Percentiles rank a stretch among this genome's conserved stretches.
Conservation (phyloP, 1,140 invertebrate species). For the Rhagoletis pomonella region DNA sequence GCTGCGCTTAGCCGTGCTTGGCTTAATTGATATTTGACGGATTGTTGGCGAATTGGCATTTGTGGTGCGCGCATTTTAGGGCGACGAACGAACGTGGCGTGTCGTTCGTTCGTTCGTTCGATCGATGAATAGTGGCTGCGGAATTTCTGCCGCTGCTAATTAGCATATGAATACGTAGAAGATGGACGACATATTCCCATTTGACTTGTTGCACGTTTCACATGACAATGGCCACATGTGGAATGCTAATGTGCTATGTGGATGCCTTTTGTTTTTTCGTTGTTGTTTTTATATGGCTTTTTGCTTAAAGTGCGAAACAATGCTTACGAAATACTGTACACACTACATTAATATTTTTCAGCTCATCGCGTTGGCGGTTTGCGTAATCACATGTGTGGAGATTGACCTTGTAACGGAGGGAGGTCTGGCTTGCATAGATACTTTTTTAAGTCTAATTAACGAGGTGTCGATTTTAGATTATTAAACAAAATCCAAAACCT, state of each 20-base stretch:
- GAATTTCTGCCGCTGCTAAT: constrained; percentile 30
- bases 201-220: constrained; percentile 48
- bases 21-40: constrained; percentile 22
- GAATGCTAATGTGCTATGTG: constrained; percentile 41
- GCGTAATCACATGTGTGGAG: neutral
- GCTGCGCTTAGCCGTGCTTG: neutral
- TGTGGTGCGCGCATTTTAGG: constrained; percentile 2
- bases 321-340: neutral
- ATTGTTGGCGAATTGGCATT: constrained; percentile 14
- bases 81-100: neutral
- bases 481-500: too few species aligned
- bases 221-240: constrained; percentile 40
- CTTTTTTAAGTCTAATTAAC: neutral
- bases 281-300: neutral
- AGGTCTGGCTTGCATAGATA: neutral
- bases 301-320: neutral
- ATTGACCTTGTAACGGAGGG: constrained; percentile 16
- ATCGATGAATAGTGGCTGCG: constrained; percentile 1
- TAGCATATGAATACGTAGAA: constrained; percentile 19
- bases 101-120: neutral
- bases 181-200: constrained; percentile 13
- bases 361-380: neutral
- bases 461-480: neutral
- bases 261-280: neutral
- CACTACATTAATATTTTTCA: neutral